Conservation (phyloP, 2,888 invertebrate genomes). For the Leptopilina drosophilae region DNA sequence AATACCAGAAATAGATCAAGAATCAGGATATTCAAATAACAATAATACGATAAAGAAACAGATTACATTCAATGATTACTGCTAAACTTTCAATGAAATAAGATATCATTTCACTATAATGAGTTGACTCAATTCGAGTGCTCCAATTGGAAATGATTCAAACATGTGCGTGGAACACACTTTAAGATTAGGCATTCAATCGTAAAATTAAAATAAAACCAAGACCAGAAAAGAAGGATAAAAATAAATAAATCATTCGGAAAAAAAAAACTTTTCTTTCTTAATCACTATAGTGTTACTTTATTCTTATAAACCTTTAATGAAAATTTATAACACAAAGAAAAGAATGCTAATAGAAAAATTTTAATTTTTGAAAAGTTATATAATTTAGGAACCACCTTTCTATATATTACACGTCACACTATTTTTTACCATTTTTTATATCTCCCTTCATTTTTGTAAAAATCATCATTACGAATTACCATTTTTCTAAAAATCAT, state of each 20-base stretch:
- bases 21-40: constrained; percentile 15
- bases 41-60: constrained; percentile 3
- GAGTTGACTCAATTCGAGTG: constrained; percentile 22
- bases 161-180: constrained; percentile 23
- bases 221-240: not conserved
- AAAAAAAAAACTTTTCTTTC: not conserved
- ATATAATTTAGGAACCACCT: no score
- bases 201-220: not conserved
- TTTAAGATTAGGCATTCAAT: constrained; percentile 14
- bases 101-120: constrained; percentile 27
- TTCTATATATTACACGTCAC: no score
- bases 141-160: constrained; percentile 38
- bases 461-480: no score
- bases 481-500: no score
- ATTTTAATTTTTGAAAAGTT: no score
- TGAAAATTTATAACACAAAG: no score
- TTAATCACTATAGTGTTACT: no score
- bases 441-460: no score
- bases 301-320: not conserved
- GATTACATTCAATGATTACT: constrained; percentile 8
- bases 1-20: constrained; percentile 39
- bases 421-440: no score
- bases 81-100: constrained; percentile 29
- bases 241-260: not conserved
- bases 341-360: no score